Evolutionary conservation across 2,797 vertebrate genomes (phyloP), one percentile per base, ranked within the genome.

Genomic region (Monodelphis domestica): DNA sequence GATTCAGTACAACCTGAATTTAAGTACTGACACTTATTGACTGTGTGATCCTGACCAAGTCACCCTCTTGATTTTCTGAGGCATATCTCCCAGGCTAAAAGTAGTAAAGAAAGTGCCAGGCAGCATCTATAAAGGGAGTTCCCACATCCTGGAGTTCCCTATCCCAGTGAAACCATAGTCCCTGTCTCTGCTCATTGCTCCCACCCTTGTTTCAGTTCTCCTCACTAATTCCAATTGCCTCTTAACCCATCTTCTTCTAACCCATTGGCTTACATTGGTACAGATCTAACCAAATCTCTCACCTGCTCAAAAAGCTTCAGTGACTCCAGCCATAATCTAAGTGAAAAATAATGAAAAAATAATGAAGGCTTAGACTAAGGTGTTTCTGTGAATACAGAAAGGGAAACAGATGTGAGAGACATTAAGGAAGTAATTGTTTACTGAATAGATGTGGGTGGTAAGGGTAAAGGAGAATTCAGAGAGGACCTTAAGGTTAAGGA

Each of bases 361-460:
- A 24, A 45, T 45, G 38, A 78, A 78, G 63, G 38, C 6, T 78
- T 78, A 78, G 17, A 78, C 63, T 78, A 78, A 78, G n/a, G n/a
- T 78, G n/a, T 78, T 78, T 78, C 21, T 45, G 63, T 45, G n/a
- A 78, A 78, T 78, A 45, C 38, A 78, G n/a, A 78, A 78, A 63
- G 57, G 63, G 0, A 30, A 53, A 53, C 63, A 54, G 12, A 91
- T 90, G 15, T 4, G n/a, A 53, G 11, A 70, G 53, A 78, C 63
- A 10, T 56, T 88, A 78, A 56, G 63, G 90, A 94, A 91, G 87
- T 57, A 91, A 14, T 88, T 90, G 38, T 56, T 78, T 21, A 10
- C n/a, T 53, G 56, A 51, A 91, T 51, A 15, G 30, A 53, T n/a
- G 53, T 45, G 11, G 50, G 88, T 11, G 89, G 15, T 29, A 11